Conservation (phyloP, 1,140 invertebrate species). For the Listronotus bonariensis region DNA sequence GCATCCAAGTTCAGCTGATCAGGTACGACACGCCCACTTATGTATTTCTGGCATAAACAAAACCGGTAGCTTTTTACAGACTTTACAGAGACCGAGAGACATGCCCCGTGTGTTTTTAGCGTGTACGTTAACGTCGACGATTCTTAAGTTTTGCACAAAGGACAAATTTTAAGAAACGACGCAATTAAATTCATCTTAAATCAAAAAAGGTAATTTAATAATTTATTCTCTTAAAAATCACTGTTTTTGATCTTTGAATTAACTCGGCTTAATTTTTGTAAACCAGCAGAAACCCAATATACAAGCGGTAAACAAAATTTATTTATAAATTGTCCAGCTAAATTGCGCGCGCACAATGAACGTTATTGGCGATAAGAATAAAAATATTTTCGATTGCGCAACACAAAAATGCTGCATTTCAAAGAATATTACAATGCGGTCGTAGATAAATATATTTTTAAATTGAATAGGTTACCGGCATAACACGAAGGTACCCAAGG, state of each 20-base stretch:
- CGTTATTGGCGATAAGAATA: slow-evolving; percentile 40
- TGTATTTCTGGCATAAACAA: slow-evolving; percentile 51
- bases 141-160: neutral
- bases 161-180: neutral
- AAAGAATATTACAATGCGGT: slow-evolving; percentile 12
- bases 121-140: neutral
- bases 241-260: neutral
- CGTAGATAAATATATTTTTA: neutral
- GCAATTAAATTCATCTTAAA: neutral
- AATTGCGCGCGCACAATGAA: slow-evolving; percentile 38
- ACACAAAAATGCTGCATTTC: slow-evolving; percentile 36
- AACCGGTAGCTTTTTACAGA: slow-evolving; percentile 41
- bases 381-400: slow-evolving; percentile 42
- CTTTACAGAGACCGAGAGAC: slow-evolving; percentile 3
- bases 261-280: neutral
- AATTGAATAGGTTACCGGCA: neutral
- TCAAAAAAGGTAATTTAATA: too few relatives aligned
- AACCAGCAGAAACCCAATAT: slow-evolving; percentile 2
- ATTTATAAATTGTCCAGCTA: slow-evolving; percentile 32
- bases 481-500: neutral
- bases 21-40: slow-evolving; percentile 49
- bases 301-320: slow-evolving; percentile 21
- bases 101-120: slow-evolving; percentile 14
- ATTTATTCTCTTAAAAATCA: neutral
- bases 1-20: slow-evolving; percentile 47